phyloP scores from a whole-genome alignment of 2,888 invertebrate species.

The Molanna angustata region DNA sequence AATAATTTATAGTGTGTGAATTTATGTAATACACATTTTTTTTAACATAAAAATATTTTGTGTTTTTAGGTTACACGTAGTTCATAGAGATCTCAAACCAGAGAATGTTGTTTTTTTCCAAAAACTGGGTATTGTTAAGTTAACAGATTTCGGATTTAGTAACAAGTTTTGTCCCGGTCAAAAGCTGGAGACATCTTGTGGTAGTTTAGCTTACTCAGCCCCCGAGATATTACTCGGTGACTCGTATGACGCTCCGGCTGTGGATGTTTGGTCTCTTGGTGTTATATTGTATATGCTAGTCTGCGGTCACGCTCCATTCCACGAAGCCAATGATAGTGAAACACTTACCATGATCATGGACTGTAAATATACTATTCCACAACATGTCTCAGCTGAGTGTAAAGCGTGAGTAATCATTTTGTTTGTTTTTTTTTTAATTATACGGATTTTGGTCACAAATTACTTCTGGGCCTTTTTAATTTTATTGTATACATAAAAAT shows the following conservation, averaged over 20 bases:
- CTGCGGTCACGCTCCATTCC: constrained; percentile 96
- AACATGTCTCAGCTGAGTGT: constrained; percentile 83
- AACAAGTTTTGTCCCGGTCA: constrained; percentile 96
- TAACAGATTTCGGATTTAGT: constrained; percentile 98
- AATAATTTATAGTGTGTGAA: too few species aligned
- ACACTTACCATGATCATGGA: constrained; percentile 99
- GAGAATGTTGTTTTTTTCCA: constrained; percentile 99
- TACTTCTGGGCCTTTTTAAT: too few species aligned
- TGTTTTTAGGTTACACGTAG: constrained; percentile 57
- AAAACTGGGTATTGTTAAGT: constrained; percentile 92
- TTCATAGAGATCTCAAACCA: constrained; percentile 91
- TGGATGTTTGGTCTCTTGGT: constrained; percentile 99
- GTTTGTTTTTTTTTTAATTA: too few species aligned
- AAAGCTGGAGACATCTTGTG: constrained; percentile 96
- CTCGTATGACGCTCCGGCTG: constrained; percentile 98
- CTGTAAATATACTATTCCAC: constrained; percentile 93
- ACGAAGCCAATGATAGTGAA: constrained; percentile 99
- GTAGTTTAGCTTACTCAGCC: constrained; percentile 97
- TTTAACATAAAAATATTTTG: background rate
- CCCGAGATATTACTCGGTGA: constrained; percentile 98
- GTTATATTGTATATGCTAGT: constrained; percentile 99
- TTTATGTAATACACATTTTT: too few species aligned
- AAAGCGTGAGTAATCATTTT: constrained; percentile 59
- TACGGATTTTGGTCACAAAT: too few species aligned
- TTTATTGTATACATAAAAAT: too few species aligned